Percentiles rank a stretch among this genome's conserved stretches.
phyloP scores from a whole-genome alignment of 2,888 invertebrate species.

The Amblyteles armatorius region DNA sequence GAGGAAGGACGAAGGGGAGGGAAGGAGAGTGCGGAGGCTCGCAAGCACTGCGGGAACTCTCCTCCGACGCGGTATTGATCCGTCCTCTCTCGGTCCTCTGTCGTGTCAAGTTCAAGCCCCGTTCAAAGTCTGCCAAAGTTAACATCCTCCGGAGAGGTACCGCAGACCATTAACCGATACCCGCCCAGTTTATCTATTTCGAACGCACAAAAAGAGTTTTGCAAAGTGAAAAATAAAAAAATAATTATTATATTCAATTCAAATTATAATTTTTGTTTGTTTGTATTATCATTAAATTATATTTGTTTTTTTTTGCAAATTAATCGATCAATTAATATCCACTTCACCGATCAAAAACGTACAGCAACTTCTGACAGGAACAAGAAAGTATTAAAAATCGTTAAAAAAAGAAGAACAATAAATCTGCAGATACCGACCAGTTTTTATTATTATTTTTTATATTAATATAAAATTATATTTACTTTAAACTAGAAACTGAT shows the following conservation, averaged over 20 bases:
- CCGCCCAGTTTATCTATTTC: neutral
- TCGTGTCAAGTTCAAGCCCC: constrained; percentile 82
- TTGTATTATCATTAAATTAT: no score
- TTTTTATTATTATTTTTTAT: no score
- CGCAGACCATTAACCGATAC: constrained; percentile 3
- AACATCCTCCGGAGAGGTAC: constrained; percentile 18
- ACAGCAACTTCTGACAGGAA: no score
- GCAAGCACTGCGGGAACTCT: constrained; percentile 79
- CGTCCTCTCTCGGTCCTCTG: constrained; percentile 77
- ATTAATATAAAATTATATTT: no score
- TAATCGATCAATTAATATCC: no score
- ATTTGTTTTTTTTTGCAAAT: no score
- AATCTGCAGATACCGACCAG: neutral
- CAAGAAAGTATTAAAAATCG: neutral
- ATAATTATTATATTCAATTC: no score
- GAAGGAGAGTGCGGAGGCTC: constrained; percentile 79
- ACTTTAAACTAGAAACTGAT: no score
- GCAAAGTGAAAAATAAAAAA: neutral
- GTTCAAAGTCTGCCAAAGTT: constrained; percentile 73
- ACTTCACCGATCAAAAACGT: no score
- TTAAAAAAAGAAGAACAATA: neutral
- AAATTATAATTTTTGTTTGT: no score
- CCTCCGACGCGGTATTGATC: constrained; percentile 79
- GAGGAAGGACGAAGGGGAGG: constrained; percentile 58
- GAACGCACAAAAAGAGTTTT: neutral